Conservation (phyloP, 2,888 invertebrate species). For the Trichopria drosophilae region DNA sequence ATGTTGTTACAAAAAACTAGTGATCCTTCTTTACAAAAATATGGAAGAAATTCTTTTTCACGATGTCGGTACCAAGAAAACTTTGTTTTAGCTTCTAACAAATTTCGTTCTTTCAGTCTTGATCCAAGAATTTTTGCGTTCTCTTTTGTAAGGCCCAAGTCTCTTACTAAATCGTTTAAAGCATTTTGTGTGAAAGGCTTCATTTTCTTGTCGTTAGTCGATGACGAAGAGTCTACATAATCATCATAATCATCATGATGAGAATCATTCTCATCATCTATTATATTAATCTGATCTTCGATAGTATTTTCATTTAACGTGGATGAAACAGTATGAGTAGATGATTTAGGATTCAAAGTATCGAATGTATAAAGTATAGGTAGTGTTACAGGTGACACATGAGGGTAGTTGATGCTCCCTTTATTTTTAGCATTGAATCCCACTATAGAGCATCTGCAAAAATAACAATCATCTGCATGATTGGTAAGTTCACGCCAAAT, state of each 20-base stretch:
- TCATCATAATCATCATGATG: no score
- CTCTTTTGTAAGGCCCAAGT: slow-evolving; percentile 32
- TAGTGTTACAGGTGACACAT: slow-evolving; percentile 3
- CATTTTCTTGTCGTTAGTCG: no score
- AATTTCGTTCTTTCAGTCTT: slow-evolving; percentile 27
- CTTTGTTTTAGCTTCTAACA: slow-evolving; percentile 1
- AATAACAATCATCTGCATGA: slow-evolving; percentile 7
- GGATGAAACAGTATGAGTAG: not conserved
- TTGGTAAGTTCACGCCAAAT: slow-evolving; percentile 7
- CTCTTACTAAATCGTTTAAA: slow-evolving; percentile 34
- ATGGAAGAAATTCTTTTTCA: slow-evolving; percentile 1
- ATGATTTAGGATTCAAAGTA: not conserved
- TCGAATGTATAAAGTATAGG: not conserved
- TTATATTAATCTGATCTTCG: no score
- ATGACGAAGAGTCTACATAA: no score
- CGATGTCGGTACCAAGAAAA: slow-evolving; percentile 1
- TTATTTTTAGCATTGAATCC: slow-evolving; percentile 1
- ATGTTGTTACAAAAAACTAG: slow-evolving; percentile 3
- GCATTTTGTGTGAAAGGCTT: no score
- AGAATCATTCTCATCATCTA: no score
- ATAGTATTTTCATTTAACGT: no score
- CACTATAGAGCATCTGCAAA: not conserved
- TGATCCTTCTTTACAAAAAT: not conserved
- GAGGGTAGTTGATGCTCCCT: slow-evolving; percentile 1
- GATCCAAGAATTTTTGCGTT: slow-evolving; percentile 31